phyloP scores from a whole-genome alignment of 2,797 vertebrate species.

The Hylomyscus alleni region DNA sequence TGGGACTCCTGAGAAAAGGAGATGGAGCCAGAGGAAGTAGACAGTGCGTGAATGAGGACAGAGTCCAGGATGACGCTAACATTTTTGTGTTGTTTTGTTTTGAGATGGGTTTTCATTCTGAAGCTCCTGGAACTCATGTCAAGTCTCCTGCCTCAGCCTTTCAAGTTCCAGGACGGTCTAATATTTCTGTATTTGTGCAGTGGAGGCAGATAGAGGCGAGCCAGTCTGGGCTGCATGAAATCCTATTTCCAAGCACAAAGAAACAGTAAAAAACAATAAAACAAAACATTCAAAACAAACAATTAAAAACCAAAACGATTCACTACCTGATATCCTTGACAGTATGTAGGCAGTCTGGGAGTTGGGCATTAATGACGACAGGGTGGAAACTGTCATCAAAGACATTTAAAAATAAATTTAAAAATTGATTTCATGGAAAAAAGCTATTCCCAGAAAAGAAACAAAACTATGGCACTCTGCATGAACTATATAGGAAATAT shows the following conservation, averaged over 20 bases:
- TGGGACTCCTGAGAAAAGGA: background rate
- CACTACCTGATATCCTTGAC: background rate
- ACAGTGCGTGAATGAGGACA: background rate
- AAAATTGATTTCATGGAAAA: background rate
- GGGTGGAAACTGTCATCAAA: background rate
- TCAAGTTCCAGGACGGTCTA: background rate
- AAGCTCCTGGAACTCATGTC: background rate
- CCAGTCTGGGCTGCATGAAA: background rate
- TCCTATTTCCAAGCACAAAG: background rate
- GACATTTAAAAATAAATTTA: background rate
- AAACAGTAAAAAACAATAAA: background rate
- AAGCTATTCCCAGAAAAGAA: constrained; percentile 7
- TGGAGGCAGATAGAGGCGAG: no score
- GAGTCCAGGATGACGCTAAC: background rate
- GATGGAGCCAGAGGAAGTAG: background rate
- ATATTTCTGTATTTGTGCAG: background rate
- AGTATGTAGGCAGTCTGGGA: background rate
- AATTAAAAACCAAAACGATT: background rate
- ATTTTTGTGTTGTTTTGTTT: background rate
- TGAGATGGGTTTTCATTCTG: background rate
- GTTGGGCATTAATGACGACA: background rate
- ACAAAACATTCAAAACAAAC: background rate
- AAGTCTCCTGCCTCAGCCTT: background rate
- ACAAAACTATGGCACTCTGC: background rate
- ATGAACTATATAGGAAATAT: background rate